Conservation (phyloP, 2,888 invertebrate genomes). For the Lottia scabra region DNA sequence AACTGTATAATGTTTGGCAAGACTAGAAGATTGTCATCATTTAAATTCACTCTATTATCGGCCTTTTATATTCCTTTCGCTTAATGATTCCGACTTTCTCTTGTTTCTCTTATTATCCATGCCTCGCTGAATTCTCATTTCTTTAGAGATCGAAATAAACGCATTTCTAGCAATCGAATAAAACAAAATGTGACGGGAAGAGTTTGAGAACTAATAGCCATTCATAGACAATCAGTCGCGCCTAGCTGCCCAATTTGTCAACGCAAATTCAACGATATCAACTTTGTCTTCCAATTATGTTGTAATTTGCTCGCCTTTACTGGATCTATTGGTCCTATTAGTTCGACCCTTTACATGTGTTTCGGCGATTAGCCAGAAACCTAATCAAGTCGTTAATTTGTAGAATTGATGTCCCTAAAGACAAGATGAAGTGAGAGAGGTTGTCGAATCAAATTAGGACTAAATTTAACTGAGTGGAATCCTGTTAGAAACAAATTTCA, state of each 20-base stretch:
- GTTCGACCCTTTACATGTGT: slow-evolving; percentile 1
- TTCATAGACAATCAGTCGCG: slow-evolving; percentile 5
- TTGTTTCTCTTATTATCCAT: not conserved
- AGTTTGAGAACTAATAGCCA: slow-evolving; percentile 1
- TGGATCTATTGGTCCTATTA: slow-evolving; percentile 1
- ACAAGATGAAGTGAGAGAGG: not conserved
- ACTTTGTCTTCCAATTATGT: slow-evolving; percentile 1
- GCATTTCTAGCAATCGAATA: slow-evolving; percentile 2
- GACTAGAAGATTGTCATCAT: not conserved
- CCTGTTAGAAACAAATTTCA: no score
- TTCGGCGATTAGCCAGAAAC: slow-evolving; percentile 3
- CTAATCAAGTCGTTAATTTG: slow-evolving; percentile 1
- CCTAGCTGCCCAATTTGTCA: slow-evolving; percentile 5
- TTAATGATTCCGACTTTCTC: not conserved
- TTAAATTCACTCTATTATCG: not conserved
- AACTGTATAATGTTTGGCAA: not conserved
- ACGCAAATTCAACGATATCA: not conserved
- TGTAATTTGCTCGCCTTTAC: slow-evolving; percentile 4
- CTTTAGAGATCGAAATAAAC: slow-evolving; percentile 2
- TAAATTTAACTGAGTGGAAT: not conserved
- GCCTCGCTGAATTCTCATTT: not conserved
- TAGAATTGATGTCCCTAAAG: slow-evolving; percentile 1
- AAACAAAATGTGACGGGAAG: slow-evolving; percentile 3
- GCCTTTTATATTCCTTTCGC: slow-evolving; percentile 7
- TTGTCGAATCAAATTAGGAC: slow-evolving; percentile 2